These are phyloP conservation scores for Thalassoma bifasciatum DNA, from an alignment of 2,113 vertebrate genomes.

Conservation along the genomic window DNA sequence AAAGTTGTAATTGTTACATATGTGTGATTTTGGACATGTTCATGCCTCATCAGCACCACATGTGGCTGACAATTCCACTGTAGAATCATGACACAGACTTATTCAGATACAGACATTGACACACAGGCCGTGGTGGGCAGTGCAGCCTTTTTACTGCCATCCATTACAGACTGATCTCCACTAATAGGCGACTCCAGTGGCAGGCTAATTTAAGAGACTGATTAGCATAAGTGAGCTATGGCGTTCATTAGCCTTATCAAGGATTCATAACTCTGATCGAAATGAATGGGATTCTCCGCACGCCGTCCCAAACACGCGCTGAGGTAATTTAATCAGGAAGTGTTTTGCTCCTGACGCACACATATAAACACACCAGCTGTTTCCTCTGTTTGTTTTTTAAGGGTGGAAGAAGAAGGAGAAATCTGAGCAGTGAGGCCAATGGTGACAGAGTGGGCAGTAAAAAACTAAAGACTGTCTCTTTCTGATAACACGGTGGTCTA, in stretches of 20 bases:
- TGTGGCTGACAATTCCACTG: neutral
- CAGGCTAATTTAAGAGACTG: constrained; percentile 59
- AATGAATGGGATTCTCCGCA: constrained; percentile 40
- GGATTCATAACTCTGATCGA: constrained; percentile 58
- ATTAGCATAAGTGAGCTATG: constrained; percentile 72
- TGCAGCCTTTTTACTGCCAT: constrained; percentile 26
- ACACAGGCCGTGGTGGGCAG: constrained; percentile 15
- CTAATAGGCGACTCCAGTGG: constrained; percentile 51
- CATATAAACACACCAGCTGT: neutral
- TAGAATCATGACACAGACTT: constrained; percentile 1
- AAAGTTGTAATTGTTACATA: neutral
- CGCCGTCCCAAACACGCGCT: constrained; percentile 8
- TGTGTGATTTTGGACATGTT: neutral
- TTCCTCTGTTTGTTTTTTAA: neutral
- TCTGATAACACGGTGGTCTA: neutral
- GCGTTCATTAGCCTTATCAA: constrained; percentile 65
- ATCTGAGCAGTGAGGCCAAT: neutral
- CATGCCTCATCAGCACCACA: neutral
- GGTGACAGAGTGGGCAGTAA: neutral
- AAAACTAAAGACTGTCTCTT: neutral
- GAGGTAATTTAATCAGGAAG: constrained; percentile 19
- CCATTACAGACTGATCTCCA: constrained; percentile 55
- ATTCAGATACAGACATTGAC: neutral
- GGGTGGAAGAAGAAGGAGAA: neutral
- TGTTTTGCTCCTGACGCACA: constrained; percentile 15